phyloP scores from a whole-genome alignment of 2,797 vertebrate species.

The Merluccius polli region DNA sequence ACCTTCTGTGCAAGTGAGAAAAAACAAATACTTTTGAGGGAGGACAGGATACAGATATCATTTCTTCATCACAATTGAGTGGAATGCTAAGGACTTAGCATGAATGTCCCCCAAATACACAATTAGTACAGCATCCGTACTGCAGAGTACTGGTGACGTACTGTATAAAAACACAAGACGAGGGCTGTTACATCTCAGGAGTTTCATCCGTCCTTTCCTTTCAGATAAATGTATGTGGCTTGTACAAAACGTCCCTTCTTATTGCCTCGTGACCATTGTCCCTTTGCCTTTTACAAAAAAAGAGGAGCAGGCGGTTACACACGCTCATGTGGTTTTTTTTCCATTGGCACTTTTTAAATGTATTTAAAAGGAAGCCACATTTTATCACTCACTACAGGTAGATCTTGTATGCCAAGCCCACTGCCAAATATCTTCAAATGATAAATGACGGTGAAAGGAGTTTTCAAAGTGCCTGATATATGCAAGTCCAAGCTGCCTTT shows the following conservation, averaged over 20 bases:
- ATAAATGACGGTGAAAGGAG: constrained; percentile 20
- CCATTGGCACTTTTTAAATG: constrained; percentile 41
- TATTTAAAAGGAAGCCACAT: constrained; percentile 20
- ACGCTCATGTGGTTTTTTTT: constrained; percentile 7
- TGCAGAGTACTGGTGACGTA: constrained; percentile 50
- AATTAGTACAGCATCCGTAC: constrained; percentile 45
- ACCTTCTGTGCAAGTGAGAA: constrained; percentile 73
- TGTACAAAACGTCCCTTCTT: constrained; percentile 34
- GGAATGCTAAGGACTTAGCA: neutral
- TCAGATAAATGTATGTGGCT: constrained; percentile 9
- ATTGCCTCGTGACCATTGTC: constrained; percentile 24
- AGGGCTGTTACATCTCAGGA: constrained; percentile 37
- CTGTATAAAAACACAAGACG: constrained; percentile 36
- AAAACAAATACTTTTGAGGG: constrained; percentile 61
- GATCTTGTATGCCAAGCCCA: constrained; percentile 41
- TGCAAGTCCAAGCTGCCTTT: constrained; percentile 55
- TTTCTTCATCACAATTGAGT: neutral
- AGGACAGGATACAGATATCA: constrained; percentile 25
- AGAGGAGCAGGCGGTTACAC: neutral
- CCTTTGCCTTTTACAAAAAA: constrained; percentile 4
- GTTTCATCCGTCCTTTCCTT: constrained; percentile 36
- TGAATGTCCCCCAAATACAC: constrained; percentile 33
- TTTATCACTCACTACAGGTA: constrained; percentile 39
- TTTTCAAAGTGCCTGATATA: constrained; percentile 46
- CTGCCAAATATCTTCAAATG: constrained; percentile 14